Evolutionary conservation across 2,113 vertebrate species (phyloP), one percentile per base, ranked within the genome.

Genomic region (Pseudolaguvia tuberculata): DNA sequence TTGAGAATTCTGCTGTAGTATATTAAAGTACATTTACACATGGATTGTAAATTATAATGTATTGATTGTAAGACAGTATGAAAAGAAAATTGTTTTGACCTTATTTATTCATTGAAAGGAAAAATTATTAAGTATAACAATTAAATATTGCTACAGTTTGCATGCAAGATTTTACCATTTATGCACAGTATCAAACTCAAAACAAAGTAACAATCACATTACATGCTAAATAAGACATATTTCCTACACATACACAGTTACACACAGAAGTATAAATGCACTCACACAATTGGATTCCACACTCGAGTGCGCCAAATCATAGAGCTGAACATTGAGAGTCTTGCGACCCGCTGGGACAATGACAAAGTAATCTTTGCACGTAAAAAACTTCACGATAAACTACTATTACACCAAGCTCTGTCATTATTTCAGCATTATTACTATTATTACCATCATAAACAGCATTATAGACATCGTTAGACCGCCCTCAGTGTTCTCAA

Each of bases 371-470:
- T 79, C 73, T 79, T 65, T 66, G 51, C 59, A 76, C 59, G 23
- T 14, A 72, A 45, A 66, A 79, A 73, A 58, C 73, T 68, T 76
- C 67, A 69, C 14, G 56, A 73, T 31, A 52, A 56, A 69, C 70
- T 29, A 56, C 75, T 74, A 77, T 77, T 80, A 80, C 79, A 77
- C 20, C n/a, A 69, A 80, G 35, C 79, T 77, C 75, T 66, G 52
- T 73, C 79, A 77, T 80, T 77, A 80, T 68, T 73, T 72, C 71
- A 62, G 57, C 74, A 73, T 62, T 56, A 77, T 65, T 73, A 73
- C 79, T 70, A 66, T 80, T 77, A 80, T 80, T 80, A 74, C 70
- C 70, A 65, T 74, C 75, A 80, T 80, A 74, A 77, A 80, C 79
- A 70, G 79, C 70, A 73, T 80, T 80, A 80, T 67, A 52, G 79